phyloP scores from a whole-genome alignment of 2,888 invertebrate species.

The Sinohyriopsis cumingii region DNA sequence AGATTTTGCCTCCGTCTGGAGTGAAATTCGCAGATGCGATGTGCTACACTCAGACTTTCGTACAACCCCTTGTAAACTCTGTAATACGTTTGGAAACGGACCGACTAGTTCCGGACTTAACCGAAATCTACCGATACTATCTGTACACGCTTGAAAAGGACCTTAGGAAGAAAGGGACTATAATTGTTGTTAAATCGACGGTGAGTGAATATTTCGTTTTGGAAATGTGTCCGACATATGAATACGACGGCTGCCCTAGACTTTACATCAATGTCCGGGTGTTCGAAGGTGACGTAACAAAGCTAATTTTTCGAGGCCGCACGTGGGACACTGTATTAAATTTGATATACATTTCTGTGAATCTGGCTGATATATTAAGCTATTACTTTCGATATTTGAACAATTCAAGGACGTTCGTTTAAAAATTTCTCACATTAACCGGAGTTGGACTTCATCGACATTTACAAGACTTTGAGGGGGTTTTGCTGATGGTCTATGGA shows the following conservation, averaged over 20 bases:
- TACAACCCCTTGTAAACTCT: conserved; percentile 26
- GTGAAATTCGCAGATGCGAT: conserved; percentile 34
- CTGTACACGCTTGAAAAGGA: conserved; percentile 26
- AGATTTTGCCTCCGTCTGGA: conserved; percentile 29
- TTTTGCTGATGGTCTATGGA: conserved; percentile 32
- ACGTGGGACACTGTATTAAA: conserved; percentile 38
- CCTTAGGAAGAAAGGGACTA: conserved; percentile 22
- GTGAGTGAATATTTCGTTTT: conserved; percentile 26
- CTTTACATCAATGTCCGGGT: conserved; percentile 22
- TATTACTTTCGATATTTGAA: conserved; percentile 31
- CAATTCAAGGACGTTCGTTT: conserved; percentile 29
- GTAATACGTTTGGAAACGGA: conserved; percentile 21
- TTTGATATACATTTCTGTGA: conserved; percentile 29
- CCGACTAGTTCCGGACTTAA: conserved; percentile 32
- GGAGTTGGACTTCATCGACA: conserved; percentile 31
- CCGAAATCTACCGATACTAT: conserved; percentile 32
- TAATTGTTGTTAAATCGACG: conserved; percentile 22
- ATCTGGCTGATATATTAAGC: conserved; percentile 32
- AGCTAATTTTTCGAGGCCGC: conserved; percentile 34
- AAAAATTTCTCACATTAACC: conserved; percentile 31
- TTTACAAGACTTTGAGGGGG: conserved; percentile 30
- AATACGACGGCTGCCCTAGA: conserved; percentile 32
- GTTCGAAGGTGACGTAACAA: conserved; percentile 25
- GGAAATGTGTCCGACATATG: conserved; percentile 22
- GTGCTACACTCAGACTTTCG: conserved; percentile 22